Evolutionary conservation across 2,888 invertebrate genomes (phyloP), one percentile per base, ranked within the genome.

Genomic region (Drepanosiphum platanoidis): DNA sequence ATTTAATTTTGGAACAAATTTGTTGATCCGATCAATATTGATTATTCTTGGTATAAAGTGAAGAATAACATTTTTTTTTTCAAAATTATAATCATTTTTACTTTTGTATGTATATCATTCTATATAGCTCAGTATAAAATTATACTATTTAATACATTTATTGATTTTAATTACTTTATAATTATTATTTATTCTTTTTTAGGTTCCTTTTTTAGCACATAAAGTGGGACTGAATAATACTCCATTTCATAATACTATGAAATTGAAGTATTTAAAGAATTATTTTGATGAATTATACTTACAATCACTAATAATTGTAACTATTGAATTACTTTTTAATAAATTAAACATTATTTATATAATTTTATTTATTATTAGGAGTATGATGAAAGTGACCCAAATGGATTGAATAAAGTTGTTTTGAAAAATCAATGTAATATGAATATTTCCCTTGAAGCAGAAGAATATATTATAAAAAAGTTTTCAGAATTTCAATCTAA

Each of bases 181-280:
- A n/a, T n/a, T n/a, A n/a, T n/a, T n/a, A n/a, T 42, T 7, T 11
- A 46, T 74, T 13, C 46, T 36, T 75, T 9, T 78, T 64, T 64
- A 78, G 78, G 39, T 78, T 78, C 78, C 78, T 42, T 64, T 42
- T 78, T 78, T 78, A 64, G 78, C 78, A 30, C 61, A 78, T 64
- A 78, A 32, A 78, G 78, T 78, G 18, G 39, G n/a, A 22, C 30
- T 78, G 7, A 39, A 64, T 11, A 7, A 78, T 64, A 30, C 22
- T 27, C 78, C 78, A 64, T 64, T 78, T 3, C 18, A 78, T 64
- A 78, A 78, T 78, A 78, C 64, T 30, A 30, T 78, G 64, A 9
- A 32, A n/a, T 42, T 78, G 18, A 78, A 64, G 5, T 42, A 64
- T 42, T n/a, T 78, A 42, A 78, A 64, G 2, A 22, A 39, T 9